Base-by-base conservation (phyloP, 2,797 vertebrate genomes). In the Neostethus bicornis region DNA sequence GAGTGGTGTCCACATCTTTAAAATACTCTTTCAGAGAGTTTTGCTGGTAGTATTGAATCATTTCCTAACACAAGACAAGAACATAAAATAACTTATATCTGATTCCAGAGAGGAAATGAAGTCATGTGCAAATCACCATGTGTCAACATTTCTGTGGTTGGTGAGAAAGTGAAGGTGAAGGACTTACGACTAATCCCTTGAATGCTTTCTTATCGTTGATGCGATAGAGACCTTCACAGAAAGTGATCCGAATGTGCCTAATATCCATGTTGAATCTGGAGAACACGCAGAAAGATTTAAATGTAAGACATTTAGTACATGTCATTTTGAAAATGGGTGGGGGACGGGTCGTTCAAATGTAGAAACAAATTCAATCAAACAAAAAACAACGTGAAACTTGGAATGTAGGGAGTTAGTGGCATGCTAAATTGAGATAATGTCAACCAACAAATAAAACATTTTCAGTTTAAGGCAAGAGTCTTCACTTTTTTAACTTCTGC, bases 131-230 rank as follows among this genome's bases (percentile, higher is more conserved):
- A 42, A 37, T 13, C n/a, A 37, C 13, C 4, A 5, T 1, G 4
- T 19, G 13, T 7, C n/a, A 42, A 24, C 19, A 37, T n/a, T 25
- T 58, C 41, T 4, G 16, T 31, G 26, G 14, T 37, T 47, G 12
- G 14, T 16, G 21, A 20, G n/a, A 9, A 20, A 16, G 39, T 38
- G 35, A 56, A 7, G 3, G 7, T 3, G 16, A 6, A 1, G 14
- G 8, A 83, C 94, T 85, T 84, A 98, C 96, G 3, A 80, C 60
- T 48, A 97, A 85, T 25, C 94, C 91, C 51, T 92, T 94, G 86
- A 98, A 98, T 0, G 92, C 94, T 79, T 96, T 97, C 83, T 94
- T 96, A 2, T 98, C 95, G 0, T 96, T 97, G 84, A 98, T 92
- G 17, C 94, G 92, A 72, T 89, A 98, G 5, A 97, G 85, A 4